Percentiles rank a stretch among this genome's conserved stretches.
These are phyloP conservation scores for Panurus biarmicus DNA, from an alignment of 2,113 vertebrate genomes.

Conservation along the genomic window DNA sequence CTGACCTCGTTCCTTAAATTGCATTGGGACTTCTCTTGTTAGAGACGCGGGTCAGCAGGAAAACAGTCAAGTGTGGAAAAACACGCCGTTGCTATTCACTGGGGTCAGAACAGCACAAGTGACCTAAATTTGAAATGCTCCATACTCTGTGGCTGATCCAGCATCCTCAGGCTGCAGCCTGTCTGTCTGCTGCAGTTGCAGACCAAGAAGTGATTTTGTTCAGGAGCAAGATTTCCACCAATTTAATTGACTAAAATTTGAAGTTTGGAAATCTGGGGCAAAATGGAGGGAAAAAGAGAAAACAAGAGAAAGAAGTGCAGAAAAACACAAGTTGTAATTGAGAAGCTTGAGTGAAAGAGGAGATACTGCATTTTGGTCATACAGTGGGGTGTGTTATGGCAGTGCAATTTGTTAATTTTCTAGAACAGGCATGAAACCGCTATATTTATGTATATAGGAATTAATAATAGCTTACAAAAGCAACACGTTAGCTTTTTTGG, in stretches of 20 bases:
- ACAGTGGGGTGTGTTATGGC: background rate
- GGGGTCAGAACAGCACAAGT: background rate
- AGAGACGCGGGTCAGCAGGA: rapidly evolving
- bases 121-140: background rate
- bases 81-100: rapidly evolving
- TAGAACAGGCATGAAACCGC: background rate
- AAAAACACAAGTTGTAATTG: background rate
- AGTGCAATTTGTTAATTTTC: background rate
- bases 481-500: background rate
- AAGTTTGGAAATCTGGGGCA: background rate
- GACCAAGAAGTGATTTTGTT: background rate
- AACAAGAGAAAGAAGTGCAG: background rate
- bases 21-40: background rate
- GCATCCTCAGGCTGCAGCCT: background rate
- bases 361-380: background rate
- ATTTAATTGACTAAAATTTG: background rate
- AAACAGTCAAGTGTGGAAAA: background rate
- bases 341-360: background rate
- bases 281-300: background rate
- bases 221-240: background rate
- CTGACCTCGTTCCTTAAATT: background rate
- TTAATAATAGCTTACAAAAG: background rate
- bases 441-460: background rate
- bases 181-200: background rate
- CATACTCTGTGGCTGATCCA: rapidly evolving